These are phyloP conservation scores for Agrotis segetum DNA, from an alignment of 2,888 invertebrate species.

Conservation along the genomic window DNA sequence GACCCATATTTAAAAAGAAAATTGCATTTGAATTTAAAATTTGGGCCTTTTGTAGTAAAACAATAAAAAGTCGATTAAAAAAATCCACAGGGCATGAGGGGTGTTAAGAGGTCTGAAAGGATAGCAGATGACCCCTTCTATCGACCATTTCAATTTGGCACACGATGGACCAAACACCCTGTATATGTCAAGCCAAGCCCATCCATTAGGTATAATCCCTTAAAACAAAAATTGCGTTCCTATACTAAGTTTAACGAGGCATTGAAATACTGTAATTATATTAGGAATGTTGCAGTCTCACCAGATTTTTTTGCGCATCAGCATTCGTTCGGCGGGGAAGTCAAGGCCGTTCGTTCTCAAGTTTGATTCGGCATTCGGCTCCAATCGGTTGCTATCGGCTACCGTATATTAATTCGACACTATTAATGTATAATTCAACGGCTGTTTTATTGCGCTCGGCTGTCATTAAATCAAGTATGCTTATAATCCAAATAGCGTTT, in stretches of 20 bases:
- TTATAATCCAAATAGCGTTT: slow-evolving; percentile 54
- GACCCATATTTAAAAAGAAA: too few relatives aligned
- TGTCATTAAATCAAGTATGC: slow-evolving; percentile 60
- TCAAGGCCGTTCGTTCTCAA: slow-evolving; percentile 76
- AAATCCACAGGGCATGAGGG: too few relatives aligned
- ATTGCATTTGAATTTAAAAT: too few relatives aligned
- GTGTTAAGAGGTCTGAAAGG: too few relatives aligned
- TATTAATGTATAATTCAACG: slow-evolving; percentile 63
- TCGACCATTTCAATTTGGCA: too few relatives aligned
- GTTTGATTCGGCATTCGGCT: slow-evolving; percentile 54
- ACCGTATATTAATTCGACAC: slow-evolving; percentile 63
- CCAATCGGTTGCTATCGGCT: slow-evolving; percentile 69
- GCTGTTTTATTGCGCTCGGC: slow-evolving; percentile 64
- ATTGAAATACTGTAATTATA: slow-evolving; percentile 39
- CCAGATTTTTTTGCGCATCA: slow-evolving; percentile 64
- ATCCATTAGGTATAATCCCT: slow-evolving; percentile 19
- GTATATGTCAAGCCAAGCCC: slow-evolving; percentile 6
- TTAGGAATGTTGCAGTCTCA: slow-evolving; percentile 59
- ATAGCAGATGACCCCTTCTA: too few relatives aligned
- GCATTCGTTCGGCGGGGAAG: slow-evolving; percentile 64
- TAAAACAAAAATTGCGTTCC: not conserved
- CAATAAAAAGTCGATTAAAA: too few relatives aligned
- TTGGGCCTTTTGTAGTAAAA: too few relatives aligned
- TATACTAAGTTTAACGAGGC: slow-evolving; percentile 5
- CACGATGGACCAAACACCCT: too few relatives aligned